Base-by-base conservation (phyloP, 2,888 invertebrate genomes). In the Helicoverpa assulta region DNA sequence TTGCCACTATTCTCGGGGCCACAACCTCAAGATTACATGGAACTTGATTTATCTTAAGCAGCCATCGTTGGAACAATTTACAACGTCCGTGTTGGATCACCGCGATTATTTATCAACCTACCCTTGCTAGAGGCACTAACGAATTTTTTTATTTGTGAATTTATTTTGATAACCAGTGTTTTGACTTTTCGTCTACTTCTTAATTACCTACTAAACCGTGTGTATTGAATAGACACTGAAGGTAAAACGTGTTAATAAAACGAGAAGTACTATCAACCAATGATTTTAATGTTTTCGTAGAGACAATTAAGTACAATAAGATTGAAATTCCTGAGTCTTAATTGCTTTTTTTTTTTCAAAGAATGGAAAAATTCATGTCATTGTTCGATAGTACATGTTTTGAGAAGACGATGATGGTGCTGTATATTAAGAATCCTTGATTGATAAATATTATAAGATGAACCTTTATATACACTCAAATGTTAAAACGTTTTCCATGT, bases 1-100 rank as follows among this genome's bases (percentile, higher is more conserved):
- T 14, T 14, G 18, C 16, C 73, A 74, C 84, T 51, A 2, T 12
- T 59, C 74, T 82, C 10, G 37, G 21, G 16, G 43, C 83, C 80
- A 57, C 69, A 74, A 63, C 18, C 70, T 80, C 66, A 74, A 86
- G 89, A 89, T 88, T 85, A 86, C 85, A 83, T 73, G 80, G 82
- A 88, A 85, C 86, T 88, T 90, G 90, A 90, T 90, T 88, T 90
- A 90, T 89, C 85, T 87, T 64, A 78, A 83, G 68, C 78, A 73
- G 70, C 85, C 76, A 86, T 86, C 84, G 82, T 65, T 83, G 79
- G 83, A 82, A 83, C 87, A 84, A 89, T 89, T 89, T 88, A 87
- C 88, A 87, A 83, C 84, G 85, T 81, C 78, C 87, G 76, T 79
- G 78, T 80, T 73, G 86, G 87, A 89, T 86, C 86, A 88, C 85